Evolutionary conservation across 2,888 invertebrate genomes (phyloP).

Genomic region (Troilus luridus): DNA sequence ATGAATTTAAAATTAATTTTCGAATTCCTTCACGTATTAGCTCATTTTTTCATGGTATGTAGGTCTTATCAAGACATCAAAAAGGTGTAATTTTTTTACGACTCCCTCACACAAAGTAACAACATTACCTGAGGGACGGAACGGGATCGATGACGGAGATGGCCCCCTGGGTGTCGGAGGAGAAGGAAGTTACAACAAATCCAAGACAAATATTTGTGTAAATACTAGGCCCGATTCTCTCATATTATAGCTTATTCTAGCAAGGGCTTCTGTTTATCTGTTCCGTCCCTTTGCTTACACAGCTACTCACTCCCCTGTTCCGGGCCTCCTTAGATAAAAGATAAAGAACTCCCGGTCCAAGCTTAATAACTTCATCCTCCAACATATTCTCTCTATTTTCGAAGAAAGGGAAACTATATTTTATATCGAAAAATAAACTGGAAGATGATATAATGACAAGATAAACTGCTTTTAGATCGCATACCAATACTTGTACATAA

Average conservation of each 20-base stretch:
- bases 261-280: constrained; percentile 12
- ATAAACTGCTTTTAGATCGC: no score
- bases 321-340: constrained; percentile 15
- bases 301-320: background rate
- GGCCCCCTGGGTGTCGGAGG: background rate
- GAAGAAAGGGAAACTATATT: background rate
- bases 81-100: background rate
- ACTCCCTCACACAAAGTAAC: background rate
- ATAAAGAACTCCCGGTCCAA: background rate
- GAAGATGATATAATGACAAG: background rate
- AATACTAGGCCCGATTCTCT: constrained; percentile 33
- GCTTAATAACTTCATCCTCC: background rate
- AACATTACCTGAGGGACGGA: background rate
- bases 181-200: constrained; percentile 32
- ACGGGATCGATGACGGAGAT: background rate
- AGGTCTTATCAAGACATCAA: background rate
- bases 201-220: constrained; percentile 49
- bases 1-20: no score
- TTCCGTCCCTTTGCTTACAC: background rate
- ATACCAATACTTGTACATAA: no score
- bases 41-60: background rate
- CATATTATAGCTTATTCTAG: constrained; percentile 46
- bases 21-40: no score
- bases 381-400: background rate
- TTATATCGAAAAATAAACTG: background rate